Evolutionary conservation across 2,797 vertebrate species (phyloP).

Genomic region (Knipowitschia caucasica): DNA sequence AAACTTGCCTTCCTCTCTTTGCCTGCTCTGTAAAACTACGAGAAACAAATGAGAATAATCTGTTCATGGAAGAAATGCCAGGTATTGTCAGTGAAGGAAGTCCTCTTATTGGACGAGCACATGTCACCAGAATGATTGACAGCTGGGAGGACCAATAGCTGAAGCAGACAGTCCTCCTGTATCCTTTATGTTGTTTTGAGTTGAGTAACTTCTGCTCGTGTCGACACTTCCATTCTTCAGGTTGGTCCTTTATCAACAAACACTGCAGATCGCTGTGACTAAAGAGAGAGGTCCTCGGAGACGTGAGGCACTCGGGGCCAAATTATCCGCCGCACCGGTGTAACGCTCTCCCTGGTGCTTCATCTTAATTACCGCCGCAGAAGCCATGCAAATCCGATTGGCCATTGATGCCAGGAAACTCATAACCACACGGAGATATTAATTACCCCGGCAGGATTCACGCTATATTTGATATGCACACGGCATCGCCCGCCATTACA

Average conservation of each 20-base stretch:
- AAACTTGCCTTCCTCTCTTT: too few species aligned
- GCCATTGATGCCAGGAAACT: slow-evolving; percentile 76
- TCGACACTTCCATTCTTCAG: too few species aligned
- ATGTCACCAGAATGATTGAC: too few species aligned
- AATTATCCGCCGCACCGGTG: slow-evolving; percentile 47
- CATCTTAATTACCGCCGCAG: slow-evolving; percentile 66
- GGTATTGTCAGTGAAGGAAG: too few species aligned
- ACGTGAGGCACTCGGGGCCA: slow-evolving; percentile 21
- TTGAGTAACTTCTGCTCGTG: too few species aligned
- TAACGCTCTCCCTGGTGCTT: slow-evolving; percentile 50
- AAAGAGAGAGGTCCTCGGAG: slow-evolving; percentile 28
- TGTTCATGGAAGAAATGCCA: too few species aligned
- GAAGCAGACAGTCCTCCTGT: too few species aligned
- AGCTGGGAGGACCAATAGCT: too few species aligned
- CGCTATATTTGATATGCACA: slow-evolving; percentile 75
- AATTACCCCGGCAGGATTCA: slow-evolving; percentile 72
- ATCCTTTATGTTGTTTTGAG: too few species aligned
- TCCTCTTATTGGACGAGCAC: too few species aligned
- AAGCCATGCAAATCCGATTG: slow-evolving; percentile 70
- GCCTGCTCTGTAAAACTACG: too few species aligned
- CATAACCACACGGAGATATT: slow-evolving; percentile 75
- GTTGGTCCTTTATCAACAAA: slow-evolving; percentile 39
- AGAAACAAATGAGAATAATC: too few species aligned
- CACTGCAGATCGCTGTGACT: slow-evolving; percentile 45
- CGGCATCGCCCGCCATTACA: slow-evolving; percentile 62